Conservation (phyloP, 2,113 vertebrate species). For the Arvicanthis niloticus region DNA sequence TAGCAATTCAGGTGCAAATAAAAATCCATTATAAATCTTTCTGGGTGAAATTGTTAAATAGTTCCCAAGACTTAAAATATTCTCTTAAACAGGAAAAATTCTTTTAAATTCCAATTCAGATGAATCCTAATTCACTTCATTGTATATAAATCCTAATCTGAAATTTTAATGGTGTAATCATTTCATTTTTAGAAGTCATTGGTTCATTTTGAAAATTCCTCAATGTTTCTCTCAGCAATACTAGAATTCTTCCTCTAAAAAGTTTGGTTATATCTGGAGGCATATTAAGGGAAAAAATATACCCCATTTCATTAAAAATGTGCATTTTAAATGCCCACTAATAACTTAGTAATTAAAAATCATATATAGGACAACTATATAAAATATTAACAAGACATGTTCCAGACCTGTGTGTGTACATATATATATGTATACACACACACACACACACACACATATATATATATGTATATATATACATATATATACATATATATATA, state of each 20-base stretch:
- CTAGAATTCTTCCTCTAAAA: slow-evolving; percentile 32
- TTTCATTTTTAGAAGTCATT: slow-evolving; percentile 69
- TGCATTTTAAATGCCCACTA: slow-evolving; percentile 62
- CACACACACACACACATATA: too few relatives aligned
- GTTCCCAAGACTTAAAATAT: neutral
- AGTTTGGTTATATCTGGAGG: neutral
- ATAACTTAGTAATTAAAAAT: slow-evolving; percentile 49
- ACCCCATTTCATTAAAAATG: slow-evolving; percentile 60
- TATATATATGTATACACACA: too few relatives aligned
- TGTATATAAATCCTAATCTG: slow-evolving; percentile 51
- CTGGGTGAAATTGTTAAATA: slow-evolving; percentile 24
- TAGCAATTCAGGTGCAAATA: slow-evolving; percentile 24
- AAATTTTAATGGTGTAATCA: slow-evolving; percentile 48
- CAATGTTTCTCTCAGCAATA: slow-evolving; percentile 38
- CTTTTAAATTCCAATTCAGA: slow-evolving; percentile 34
- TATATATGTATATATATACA: too few relatives aligned
- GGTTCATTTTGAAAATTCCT: slow-evolving; percentile 45
- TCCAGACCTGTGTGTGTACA: neutral
- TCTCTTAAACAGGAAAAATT: slow-evolving; percentile 31
- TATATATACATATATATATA: neutral
- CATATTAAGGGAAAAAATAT: neutral
- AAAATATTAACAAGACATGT: slow-evolving; percentile 77
- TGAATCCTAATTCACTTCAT: slow-evolving; percentile 52
- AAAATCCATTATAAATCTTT: neutral
- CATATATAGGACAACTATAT: slow-evolving; percentile 53